Base-by-base conservation (phyloP, 2,888 invertebrate genomes). In the Rhorus exstirpatorius region DNA sequence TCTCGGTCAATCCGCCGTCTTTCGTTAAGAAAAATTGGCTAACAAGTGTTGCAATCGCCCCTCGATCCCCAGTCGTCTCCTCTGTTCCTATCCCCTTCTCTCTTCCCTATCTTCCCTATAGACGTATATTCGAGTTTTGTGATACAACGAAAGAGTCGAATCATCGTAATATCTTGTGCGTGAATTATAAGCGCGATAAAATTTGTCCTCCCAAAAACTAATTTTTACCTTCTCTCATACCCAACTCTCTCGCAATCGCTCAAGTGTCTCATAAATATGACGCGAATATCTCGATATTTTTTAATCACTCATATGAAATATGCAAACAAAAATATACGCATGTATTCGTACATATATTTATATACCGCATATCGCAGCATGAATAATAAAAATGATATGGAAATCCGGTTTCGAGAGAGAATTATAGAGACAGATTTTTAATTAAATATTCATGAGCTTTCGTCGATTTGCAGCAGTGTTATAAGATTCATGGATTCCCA, bases 361-460 rank as follows among this genome's bases (percentile, higher is more conserved):
- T 38, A n/a, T 14, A 19, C 31, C 21, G 49, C 38, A n/a, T 49
- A 10, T n/a, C 10, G 61, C 7, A 26, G 8, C 49, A 51, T 55
- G 60, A 67, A 71, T 76, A 51, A 72, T 68, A 61, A 72, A 60
- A 68, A 81, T 44, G 21, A 65, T 81, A 72, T 67, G 35, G 44
- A 61, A 51, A 77, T 60, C 17, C 60, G 24, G 31, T 19, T 61
- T 24, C 12, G 21, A 51, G 61, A 26, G 68, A 74, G 78, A 70
- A 60, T 81, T 74, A 74, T 74, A 68, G 44, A 75, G 72, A 74
- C 72, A 81, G 67, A 58, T 72, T 63, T 74, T 68, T 31, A 63
- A 74, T 81, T 78, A 78, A 81, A 78, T 81, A 81, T 81, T 81
- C 74, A 81, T 81, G 63, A 81, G 81, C 78, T 74, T 81, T 81